Base-by-base conservation (phyloP, 2,888 invertebrate species). In the Ectobius pallidus region DNA sequence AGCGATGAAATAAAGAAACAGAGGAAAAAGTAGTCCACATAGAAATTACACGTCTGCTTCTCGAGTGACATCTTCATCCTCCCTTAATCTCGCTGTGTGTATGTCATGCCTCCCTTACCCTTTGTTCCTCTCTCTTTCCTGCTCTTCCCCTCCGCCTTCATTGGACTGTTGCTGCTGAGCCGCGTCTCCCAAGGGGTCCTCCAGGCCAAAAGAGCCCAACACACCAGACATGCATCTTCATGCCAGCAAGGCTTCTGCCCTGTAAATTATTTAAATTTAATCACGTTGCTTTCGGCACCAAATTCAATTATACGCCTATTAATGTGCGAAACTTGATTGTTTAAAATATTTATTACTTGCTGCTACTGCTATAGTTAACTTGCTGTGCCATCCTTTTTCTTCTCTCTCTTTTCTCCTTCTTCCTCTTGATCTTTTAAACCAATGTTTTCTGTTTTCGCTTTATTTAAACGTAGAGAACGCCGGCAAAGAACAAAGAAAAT, bases 221-320 rank as follows among this genome's bases (percentile, higher is more conserved):
- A 52, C 69, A 69, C 72, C 72, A 69, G 74, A 72, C 74, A 74
- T 74, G 74, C 72, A 71, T 74, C 74, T 74, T 70, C 73, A 44
- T 67, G 73, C 65, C 55, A 55, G 52, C 65, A 20, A 34, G 44
- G 42, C 61, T 46, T 32, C 32, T 61, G 62, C 34, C 34, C 68
- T 52, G 70, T 82, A 81, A 82, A 83, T 82, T 80, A 83, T 83
- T 82, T 81, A 83, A 82, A 83, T 83, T 82, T 82, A 83, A 82
- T 83, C 82, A 80, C 79, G 80, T 80, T 79, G 78, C 81, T 81
- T 80, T 80, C 73, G 80, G 77, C 79, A 80, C 80, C 78, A 79
- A 80, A 81, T 81, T 81, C 80, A 82, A 81, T 82, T 82, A 82
- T 80, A 78, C 74, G 74, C 78, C 78, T 80, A 81, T 80, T 80